These are phyloP conservation scores for Brienomyrus brachyistius DNA, from an alignment of 2,113 vertebrate species.

Conservation along the genomic window DNA sequence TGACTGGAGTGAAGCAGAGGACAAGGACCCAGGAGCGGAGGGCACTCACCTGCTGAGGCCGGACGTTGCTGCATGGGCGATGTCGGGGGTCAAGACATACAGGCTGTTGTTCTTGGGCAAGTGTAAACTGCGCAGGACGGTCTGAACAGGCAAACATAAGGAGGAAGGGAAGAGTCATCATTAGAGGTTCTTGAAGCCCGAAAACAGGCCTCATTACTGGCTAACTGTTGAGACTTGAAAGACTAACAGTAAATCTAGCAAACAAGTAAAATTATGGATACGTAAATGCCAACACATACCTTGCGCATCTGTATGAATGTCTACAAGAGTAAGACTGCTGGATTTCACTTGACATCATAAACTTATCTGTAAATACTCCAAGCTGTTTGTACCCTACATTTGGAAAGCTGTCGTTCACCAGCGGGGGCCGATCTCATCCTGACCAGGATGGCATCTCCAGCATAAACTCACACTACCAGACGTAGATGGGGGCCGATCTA, in stretches of 20 bases:
- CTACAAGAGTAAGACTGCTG: background rate
- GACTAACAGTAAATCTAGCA: too few relatives aligned
- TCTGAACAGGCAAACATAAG: constrained; percentile 55
- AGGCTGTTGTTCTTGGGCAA: constrained; percentile 98
- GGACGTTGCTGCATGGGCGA: constrained; percentile 80
- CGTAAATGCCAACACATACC: too few relatives aligned
- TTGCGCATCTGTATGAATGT: background rate
- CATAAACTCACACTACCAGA: too few relatives aligned
- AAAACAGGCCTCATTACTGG: too few relatives aligned
- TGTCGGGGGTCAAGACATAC: constrained; percentile 93
- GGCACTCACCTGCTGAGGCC: constrained; percentile 79
- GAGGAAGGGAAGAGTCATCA: background rate
- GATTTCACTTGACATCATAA: background rate
- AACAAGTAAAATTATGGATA: too few relatives aligned
- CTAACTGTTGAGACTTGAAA: too few relatives aligned
- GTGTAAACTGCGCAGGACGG: constrained; percentile 87
- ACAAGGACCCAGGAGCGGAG: background rate
- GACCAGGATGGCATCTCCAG: background rate
- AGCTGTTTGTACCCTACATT: background rate
- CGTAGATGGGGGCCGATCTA: background rate
- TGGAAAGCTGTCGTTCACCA: background rate
- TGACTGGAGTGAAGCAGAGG: background rate
- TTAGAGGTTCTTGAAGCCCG: background rate
- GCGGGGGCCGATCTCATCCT: background rate
- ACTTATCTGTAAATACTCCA: background rate